phyloP scores from a whole-genome alignment of 2,113 vertebrate genomes.

The Brachypteracias leptosomus region DNA sequence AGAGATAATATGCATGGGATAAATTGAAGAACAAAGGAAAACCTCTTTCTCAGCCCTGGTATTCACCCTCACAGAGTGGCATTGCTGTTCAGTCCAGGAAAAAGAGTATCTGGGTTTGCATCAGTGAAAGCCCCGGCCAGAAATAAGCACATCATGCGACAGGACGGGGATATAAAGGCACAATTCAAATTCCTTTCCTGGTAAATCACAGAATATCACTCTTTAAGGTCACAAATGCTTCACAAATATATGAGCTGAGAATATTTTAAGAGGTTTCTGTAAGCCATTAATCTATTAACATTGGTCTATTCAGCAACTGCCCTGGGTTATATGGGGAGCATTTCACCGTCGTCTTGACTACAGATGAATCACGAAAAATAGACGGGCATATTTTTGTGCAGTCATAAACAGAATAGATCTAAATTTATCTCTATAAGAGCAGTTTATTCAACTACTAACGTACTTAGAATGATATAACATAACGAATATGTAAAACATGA shows the following conservation, averaged over 20 bases:
- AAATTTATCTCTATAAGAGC: slow-evolving; percentile 2
- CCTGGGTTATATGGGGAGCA: not conserved
- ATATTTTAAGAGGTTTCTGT: slow-evolving; percentile 12
- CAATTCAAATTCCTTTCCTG: not conserved
- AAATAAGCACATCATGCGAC: not conserved
- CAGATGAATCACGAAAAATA: slow-evolving; percentile 12
- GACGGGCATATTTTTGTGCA: not conserved
- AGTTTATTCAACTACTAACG: not conserved
- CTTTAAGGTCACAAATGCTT: not conserved
- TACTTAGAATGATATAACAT: not conserved
- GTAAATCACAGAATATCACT: not conserved
- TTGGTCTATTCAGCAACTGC: not conserved
- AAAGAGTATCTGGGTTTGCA: not conserved
- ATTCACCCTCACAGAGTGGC: not conserved
- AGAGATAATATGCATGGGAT: not conserved
- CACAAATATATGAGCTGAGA: not conserved
- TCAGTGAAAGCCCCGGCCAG: not conserved
- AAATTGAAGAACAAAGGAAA: not conserved
- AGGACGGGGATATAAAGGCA: not conserved
- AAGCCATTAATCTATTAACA: slow-evolving; percentile 2
- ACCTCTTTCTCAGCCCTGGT: not conserved
- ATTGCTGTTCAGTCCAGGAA: not conserved
- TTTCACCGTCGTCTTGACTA: slow-evolving; percentile 36
- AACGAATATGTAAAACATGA: not conserved
- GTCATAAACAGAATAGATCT: not conserved